phyloP scores from a whole-genome alignment of 2,888 invertebrate species.

The Pachycephus smyrnensis region DNA sequence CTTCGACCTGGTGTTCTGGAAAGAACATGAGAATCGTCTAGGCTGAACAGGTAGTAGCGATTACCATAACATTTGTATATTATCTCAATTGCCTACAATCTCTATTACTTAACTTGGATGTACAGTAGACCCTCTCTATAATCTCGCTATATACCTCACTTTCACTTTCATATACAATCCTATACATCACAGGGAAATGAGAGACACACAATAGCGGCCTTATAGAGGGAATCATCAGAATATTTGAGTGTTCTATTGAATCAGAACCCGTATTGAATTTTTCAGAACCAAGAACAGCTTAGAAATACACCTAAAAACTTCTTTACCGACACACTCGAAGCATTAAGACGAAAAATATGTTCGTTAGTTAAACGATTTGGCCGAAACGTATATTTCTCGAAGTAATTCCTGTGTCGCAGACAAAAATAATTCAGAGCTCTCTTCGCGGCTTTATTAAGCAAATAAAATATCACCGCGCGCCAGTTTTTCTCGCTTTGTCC shows the following conservation, averaged over 20 bases:
- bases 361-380: not conserved
- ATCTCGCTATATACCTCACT: too few species aligned
- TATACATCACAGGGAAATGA: too few species aligned
- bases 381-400: not conserved
- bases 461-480: not conserved
- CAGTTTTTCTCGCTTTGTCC: not conserved
- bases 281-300: not conserved
- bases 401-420: not conserved
- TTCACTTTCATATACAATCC: too few species aligned
- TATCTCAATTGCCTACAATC: not conserved
- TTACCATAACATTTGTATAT: not conserved
- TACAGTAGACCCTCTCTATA: too few species aligned
- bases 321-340: not conserved
- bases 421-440: not conserved
- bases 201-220: too few species aligned
- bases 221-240: too few species aligned
- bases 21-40: conserved; percentile 8
- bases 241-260: too few species aligned
- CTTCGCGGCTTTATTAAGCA: not conserved
- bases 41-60: not conserved
- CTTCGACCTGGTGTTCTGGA: not conserved
- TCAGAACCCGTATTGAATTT: too few species aligned
- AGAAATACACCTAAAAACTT: not conserved
- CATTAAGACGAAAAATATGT: not conserved
- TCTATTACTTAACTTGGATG: not conserved